Evolutionary conservation across 2,113 vertebrate species (phyloP).

Genomic region (Panthera uncia): DNA sequence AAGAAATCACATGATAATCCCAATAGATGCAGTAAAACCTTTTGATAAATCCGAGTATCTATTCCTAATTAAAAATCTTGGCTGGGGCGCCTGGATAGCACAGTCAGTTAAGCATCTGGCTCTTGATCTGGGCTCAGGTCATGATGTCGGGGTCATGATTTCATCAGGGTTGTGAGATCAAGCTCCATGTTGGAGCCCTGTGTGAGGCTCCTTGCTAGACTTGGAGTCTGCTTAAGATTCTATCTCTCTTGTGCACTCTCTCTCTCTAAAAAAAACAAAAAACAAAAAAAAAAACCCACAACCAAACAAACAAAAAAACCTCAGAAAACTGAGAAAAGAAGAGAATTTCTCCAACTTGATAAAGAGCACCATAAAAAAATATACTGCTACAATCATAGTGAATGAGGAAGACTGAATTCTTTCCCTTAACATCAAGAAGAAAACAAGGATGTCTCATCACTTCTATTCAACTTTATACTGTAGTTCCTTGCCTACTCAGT

Average conservation of each 20-base stretch:
- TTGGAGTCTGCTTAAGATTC: too few relatives aligned
- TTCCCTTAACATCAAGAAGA: background rate
- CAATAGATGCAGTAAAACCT: background rate
- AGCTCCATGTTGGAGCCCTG: too few relatives aligned
- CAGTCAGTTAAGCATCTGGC: too few relatives aligned
- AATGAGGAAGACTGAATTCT: background rate
- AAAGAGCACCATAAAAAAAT: background rate
- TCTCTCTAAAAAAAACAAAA: too few relatives aligned
- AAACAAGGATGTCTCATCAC: background rate
- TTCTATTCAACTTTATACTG: background rate
- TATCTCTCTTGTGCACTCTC: too few relatives aligned
- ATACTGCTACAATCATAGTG: background rate
- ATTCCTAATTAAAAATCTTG: background rate
- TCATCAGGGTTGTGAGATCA: too few relatives aligned
- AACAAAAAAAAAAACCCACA: background rate
- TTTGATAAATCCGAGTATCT: background rate
- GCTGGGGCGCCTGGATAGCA: too few relatives aligned
- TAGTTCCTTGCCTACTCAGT: background rate
- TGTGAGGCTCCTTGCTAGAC: too few relatives aligned
- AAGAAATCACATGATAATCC: background rate
- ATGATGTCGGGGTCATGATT: too few relatives aligned
- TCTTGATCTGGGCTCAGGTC: too few relatives aligned
- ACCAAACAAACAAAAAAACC: too few relatives aligned
- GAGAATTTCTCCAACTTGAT: background rate
- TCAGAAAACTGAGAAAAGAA: background rate